A percentile compares a stretch with the other conserved stretches of the same genome.
Evolutionary conservation across 2,113 vertebrate species (phyloP).

Genomic region (Indicator indicator): DNA sequence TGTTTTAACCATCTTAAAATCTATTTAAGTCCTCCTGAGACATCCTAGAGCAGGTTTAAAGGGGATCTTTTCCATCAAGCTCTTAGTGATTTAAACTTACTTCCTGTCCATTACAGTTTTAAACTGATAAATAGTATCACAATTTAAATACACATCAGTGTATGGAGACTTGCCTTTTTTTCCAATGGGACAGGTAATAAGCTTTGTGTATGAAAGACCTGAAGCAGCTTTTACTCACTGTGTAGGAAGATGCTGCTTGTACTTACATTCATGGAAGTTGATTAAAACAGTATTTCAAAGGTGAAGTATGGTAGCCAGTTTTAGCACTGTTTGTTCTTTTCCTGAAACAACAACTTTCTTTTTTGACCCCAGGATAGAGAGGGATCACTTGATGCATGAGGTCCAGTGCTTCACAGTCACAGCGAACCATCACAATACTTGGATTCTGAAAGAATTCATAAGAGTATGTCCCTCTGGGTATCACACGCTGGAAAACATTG

Average conservation of each 20-base stretch:
- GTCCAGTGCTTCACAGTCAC: neutral
- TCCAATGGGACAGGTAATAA: neutral
- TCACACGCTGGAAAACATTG: neutral
- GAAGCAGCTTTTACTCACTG: neutral
- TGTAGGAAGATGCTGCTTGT: neutral
- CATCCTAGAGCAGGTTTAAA: neutral
- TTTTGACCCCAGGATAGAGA: neutral
- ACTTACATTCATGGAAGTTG: neutral
- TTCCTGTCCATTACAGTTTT: neutral
- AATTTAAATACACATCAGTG: neutral
- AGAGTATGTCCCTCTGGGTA: neutral
- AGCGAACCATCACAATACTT: neutral
- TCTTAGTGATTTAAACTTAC: neutral
- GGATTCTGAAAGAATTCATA: fast-evolving
- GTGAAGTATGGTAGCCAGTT: neutral
- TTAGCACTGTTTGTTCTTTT: neutral
- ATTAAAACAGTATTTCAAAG: neutral
- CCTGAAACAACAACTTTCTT: neutral
- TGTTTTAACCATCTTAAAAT: constrained; percentile 40
- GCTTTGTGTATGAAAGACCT: neutral
- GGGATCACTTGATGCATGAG: neutral
- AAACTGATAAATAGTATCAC: neutral
- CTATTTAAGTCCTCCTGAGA: constrained; percentile 48
- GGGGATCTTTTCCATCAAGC: constrained; percentile 15
- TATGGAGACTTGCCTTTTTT: neutral